Base-by-base conservation (phyloP, 1,140 invertebrate genomes). In the Platyura marginata region DNA sequence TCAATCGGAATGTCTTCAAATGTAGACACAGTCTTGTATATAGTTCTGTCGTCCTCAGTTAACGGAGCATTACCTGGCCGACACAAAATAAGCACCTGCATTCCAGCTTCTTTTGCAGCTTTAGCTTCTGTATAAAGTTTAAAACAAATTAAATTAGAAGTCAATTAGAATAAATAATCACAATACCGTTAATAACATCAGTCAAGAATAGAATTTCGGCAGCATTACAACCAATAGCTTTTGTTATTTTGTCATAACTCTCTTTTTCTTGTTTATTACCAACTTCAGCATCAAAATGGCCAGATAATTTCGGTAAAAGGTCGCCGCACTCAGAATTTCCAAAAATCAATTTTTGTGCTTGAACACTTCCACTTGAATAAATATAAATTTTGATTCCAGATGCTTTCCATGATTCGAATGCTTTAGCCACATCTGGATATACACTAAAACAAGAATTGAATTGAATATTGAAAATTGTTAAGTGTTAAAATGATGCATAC, bases 281-380 rank as follows among this genome's bases (percentile, higher is more conserved):
- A 37, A 84, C 71, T 34, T 72, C 77, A 9, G 87, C 91, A 56
- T 95, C 90, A 61, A 90, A 95, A 61, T 88, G 77, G 16, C 75
- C 82, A 46, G 70, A 74, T 32, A 95, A 77, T 42, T 76, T 68
- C 62, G 76, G 55, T 38, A 74, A 62, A 45, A 95, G 55, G 65
- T 95, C 75, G 13, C 90, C 91, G 35, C 74, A 64, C 21, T 64
- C 60, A 16, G 86, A 78, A 59, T 92, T 64, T 1, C 68, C 66
- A 59, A 94, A 93, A 3, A 95, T 67, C 9, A 93, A 66, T 57
- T 91, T 87, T 62, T 97, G 92, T 25, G 89, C 84, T 53, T 83
- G 76, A 0, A 90, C 75, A 49, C 85, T 92, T 36, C 91, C 92
- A 41, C 89, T 93, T 1, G 90, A 95, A 54, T 89, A 97, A 39